phyloP scores from a whole-genome alignment of 2,888 invertebrate genomes.

The Pogonocherus hispidulus region DNA sequence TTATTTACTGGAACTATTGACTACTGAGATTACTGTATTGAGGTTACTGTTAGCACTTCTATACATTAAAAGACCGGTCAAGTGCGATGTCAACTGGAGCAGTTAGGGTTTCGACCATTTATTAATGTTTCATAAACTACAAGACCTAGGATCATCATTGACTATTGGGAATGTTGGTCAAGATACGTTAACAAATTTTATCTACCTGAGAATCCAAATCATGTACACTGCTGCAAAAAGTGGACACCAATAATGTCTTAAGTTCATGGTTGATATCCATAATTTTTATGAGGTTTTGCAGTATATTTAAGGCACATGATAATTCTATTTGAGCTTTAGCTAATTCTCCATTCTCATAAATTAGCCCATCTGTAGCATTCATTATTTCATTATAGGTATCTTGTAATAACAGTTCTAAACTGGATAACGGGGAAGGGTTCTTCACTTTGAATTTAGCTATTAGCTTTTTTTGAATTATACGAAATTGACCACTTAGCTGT shows the following conservation, averaged over 20 bases:
- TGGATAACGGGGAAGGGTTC: slow-evolving; percentile 80
- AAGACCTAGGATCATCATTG: no score
- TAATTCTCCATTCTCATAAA: slow-evolving; percentile 60
- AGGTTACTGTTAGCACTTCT: no score
- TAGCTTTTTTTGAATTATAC: slow-evolving; percentile 82
- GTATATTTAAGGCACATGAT: slow-evolving; percentile 59
- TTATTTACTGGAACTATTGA: no score
- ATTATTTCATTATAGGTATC: slow-evolving; percentile 78
- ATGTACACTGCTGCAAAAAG: slow-evolving; percentile 57
- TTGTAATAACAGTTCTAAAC: slow-evolving; percentile 79
- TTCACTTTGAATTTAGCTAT: slow-evolving; percentile 84
- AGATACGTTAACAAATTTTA: slow-evolving; percentile 13
- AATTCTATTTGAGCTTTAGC: slow-evolving; percentile 59
- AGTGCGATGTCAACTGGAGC: no score
- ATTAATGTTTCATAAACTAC: no score
- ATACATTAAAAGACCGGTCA: no score
- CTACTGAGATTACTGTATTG: no score
- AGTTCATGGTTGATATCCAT: slow-evolving; percentile 58
- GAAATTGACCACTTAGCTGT: slow-evolving; percentile 79
- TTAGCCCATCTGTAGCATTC: slow-evolving; percentile 69
- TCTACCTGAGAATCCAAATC: slow-evolving; percentile 64
- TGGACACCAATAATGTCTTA: slow-evolving; percentile 55
- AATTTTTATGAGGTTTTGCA: slow-evolving; percentile 58
- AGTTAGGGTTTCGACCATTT: no score
- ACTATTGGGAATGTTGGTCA: no score